These are phyloP conservation scores for Drosophila littoralis DNA, from an alignment of 1,140 invertebrate genomes.

Conservation along the genomic window DNA sequence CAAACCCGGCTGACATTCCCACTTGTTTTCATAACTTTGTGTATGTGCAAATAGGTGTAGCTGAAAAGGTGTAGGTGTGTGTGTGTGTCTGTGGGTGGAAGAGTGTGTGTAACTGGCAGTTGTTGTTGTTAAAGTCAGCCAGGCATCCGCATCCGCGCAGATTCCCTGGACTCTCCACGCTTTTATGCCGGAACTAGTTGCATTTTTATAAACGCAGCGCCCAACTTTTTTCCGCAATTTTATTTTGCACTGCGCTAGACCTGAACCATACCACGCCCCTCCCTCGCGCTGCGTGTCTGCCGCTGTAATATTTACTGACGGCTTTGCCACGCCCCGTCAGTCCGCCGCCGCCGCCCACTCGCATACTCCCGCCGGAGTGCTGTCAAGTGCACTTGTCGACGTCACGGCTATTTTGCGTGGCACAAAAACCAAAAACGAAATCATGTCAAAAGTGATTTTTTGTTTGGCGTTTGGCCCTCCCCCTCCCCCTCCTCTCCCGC, in stretches of 20 bases:
- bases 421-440: constrained; percentile 65
- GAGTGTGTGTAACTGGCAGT: constrained; percentile 29
- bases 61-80: constrained; percentile 5
- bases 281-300: constrained; percentile 51
- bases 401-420: constrained; percentile 76
- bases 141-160: constrained; percentile 32
- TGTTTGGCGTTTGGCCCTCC: constrained; percentile 26
- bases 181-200: constrained; percentile 73
- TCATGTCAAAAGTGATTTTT: constrained; percentile 68
- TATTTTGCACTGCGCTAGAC: constrained; percentile 33
- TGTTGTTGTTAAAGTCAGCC: constrained; percentile 32
- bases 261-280: neutral
- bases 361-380: constrained; percentile 50
- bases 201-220: constrained; percentile 73
- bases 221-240: constrained; percentile 40
- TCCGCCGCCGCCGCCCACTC: neutral
- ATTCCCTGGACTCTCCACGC: constrained; percentile 36
- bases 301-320: constrained; percentile 75
- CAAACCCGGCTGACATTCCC: neutral
- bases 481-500: neutral
- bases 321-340: constrained; percentile 32
- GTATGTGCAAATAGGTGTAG: constrained; percentile 42
- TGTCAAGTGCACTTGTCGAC: constrained; percentile 81
- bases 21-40: constrained; percentile 70
- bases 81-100: constrained; percentile 32